These are phyloP conservation scores for Hyperopisus bebe DNA, from an alignment of 2,113 vertebrate species.

Conservation along the genomic window DNA sequence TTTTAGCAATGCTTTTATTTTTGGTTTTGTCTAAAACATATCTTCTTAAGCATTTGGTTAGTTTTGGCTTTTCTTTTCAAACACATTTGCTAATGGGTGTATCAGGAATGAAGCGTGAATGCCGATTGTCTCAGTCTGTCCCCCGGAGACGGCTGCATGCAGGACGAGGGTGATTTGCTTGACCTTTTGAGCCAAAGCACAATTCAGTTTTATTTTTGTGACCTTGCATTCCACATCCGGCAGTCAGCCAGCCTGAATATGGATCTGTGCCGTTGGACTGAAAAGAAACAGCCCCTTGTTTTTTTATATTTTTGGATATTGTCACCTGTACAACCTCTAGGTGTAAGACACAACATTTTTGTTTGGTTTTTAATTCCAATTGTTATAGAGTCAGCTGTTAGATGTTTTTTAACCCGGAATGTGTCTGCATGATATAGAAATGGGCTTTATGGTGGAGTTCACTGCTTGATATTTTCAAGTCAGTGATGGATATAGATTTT, in stretches of 20 bases:
- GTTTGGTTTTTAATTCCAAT: not conserved
- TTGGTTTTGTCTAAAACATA: not conserved
- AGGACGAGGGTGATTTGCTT: not conserved
- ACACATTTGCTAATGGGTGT: not conserved
- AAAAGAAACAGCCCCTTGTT: slow-evolving; percentile 34
- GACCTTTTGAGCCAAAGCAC: not conserved
- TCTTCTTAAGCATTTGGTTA: not conserved
- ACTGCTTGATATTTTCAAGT: not conserved
- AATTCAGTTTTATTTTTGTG: not conserved
- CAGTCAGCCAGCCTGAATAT: not conserved
- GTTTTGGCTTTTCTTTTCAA: not conserved
- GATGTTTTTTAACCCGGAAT: slow-evolving; percentile 17
- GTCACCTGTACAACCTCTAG: slow-evolving; percentile 23
- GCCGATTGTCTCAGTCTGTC: not conserved
- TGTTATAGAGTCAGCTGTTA: not conserved
- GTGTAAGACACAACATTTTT: slow-evolving; percentile 22
- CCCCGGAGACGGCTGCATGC: not conserved
- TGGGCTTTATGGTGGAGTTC: not conserved
- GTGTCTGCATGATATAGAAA: slow-evolving; percentile 29
- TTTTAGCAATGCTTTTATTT: not conserved
- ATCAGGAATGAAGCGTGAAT: not conserved
- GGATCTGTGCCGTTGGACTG: not conserved
- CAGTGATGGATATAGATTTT: not conserved
- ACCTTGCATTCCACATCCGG: not conserved
- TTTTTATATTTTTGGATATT: slow-evolving; percentile 37